These are phyloP conservation scores for Heterotilapia buettikoferi DNA, from an alignment of 2,113 vertebrate genomes.

Conservation along the genomic window DNA sequence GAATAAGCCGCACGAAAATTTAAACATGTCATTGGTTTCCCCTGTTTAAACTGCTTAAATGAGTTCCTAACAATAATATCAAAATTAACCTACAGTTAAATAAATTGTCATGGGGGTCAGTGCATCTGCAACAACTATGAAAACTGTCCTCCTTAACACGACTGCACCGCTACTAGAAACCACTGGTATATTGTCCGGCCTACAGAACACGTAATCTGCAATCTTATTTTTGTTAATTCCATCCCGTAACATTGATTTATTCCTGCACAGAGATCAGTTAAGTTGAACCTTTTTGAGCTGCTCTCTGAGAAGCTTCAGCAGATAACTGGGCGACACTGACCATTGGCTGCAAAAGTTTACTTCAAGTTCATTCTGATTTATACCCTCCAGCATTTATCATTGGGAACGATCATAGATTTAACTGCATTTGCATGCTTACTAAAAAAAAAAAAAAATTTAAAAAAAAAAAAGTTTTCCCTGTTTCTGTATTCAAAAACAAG, in stretches of 20 bases:
- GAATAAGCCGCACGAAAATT: background rate
- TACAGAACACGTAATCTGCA: background rate
- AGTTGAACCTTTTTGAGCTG: background rate
- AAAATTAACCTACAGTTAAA: background rate
- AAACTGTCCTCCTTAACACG: background rate
- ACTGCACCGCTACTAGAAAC: background rate
- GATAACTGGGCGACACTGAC: rapidly evolving
- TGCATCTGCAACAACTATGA: background rate
- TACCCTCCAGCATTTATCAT: background rate
- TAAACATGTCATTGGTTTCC: background rate
- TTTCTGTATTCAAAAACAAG: background rate
- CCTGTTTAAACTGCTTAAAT: background rate
- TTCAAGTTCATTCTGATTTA: background rate
- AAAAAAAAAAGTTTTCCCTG: background rate
- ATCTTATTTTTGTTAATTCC: background rate
- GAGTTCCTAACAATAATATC: background rate
- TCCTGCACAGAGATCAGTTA: background rate
- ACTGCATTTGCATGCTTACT: background rate
- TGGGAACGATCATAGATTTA: background rate
- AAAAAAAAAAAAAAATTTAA: rapidly evolving
- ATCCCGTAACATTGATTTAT: background rate
- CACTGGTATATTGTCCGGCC: background rate
- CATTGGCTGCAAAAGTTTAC: background rate
- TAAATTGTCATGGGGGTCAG: background rate
- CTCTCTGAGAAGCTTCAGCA: background rate